Evolutionary conservation across 2,888 invertebrate species (phyloP).

Genomic region (Phyllotreta cruciferae): DNA sequence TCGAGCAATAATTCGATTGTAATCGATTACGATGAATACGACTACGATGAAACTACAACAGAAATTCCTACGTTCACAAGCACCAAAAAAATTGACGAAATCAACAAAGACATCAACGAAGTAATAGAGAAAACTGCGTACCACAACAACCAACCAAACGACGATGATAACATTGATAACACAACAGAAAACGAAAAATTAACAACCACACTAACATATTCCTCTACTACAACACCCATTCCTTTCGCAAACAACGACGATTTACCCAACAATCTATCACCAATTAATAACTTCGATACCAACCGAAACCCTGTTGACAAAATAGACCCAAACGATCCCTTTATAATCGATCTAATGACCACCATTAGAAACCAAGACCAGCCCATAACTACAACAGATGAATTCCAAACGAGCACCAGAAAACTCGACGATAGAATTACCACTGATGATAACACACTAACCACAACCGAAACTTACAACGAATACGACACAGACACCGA

Average conservation of each 20-base stretch:
- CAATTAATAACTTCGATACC: not conserved
- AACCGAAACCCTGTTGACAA: not conserved
- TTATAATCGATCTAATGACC: not conserved
- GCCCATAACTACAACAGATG: not conserved
- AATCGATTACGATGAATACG: not conserved
- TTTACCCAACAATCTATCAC: constrained; percentile 8
- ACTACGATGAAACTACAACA: constrained; percentile 12
- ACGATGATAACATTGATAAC: constrained; percentile 5
- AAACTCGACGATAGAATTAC: not conserved
- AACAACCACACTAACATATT: not conserved
- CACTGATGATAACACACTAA: not conserved
- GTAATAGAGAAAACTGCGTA: not conserved
- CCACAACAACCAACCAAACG: constrained; percentile 2
- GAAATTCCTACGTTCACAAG: not conserved
- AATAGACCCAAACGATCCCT: no score
- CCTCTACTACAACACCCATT: not conserved
- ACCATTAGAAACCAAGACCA: no score
- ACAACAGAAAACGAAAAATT: constrained; percentile 5
- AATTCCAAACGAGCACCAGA: constrained; percentile 5
- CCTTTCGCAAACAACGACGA: not conserved
- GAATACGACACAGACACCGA: constrained; percentile 24
- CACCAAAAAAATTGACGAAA: not conserved
- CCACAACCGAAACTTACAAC: constrained; percentile 12
- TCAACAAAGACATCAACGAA: not conserved
- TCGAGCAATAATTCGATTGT: not conserved